These are phyloP conservation scores for Cephalophus harveyi DNA, from an alignment of 2,113 vertebrate genomes.

Conservation along the genomic window DNA sequence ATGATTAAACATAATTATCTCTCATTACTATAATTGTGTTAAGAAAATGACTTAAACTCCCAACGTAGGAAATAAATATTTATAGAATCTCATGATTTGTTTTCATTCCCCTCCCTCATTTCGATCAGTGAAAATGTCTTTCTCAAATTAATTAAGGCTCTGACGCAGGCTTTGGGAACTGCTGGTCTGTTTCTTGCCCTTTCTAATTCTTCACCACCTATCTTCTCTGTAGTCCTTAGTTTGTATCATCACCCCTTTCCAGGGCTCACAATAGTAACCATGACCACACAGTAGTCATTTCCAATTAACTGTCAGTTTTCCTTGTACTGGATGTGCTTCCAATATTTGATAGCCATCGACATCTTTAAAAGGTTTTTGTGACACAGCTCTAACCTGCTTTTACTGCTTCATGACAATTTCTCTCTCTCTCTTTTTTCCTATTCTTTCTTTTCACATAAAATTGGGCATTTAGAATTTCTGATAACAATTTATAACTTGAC, in stretches of 20 bases:
- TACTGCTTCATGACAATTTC: not conserved
- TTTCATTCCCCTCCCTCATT: not conserved
- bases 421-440: not conserved
- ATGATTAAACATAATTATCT: not conserved
- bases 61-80: not conserved
- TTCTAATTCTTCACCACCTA: not conserved
- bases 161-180: not conserved
- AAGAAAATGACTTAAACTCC: not conserved
- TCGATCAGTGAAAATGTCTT: not conserved
- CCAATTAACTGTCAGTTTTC: not conserved
- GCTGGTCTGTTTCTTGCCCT: not conserved
- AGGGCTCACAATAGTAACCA: not conserved
- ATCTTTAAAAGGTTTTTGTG: not conserved
- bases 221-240: not conserved
- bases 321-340: not conserved
- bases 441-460: conserved; percentile 43
- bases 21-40: not conserved
- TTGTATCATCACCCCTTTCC: not conserved
- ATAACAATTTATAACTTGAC: conserved; percentile 2
- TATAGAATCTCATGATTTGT: not conserved
- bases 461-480: conserved; percentile 15
- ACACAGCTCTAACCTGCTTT: conserved; percentile 5
- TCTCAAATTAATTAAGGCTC: not conserved
- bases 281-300: not conserved
- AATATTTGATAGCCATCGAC: not conserved